Evolutionary conservation across 2,797 vertebrate genomes (phyloP).

Genomic region (Balearica regulorum): DNA sequence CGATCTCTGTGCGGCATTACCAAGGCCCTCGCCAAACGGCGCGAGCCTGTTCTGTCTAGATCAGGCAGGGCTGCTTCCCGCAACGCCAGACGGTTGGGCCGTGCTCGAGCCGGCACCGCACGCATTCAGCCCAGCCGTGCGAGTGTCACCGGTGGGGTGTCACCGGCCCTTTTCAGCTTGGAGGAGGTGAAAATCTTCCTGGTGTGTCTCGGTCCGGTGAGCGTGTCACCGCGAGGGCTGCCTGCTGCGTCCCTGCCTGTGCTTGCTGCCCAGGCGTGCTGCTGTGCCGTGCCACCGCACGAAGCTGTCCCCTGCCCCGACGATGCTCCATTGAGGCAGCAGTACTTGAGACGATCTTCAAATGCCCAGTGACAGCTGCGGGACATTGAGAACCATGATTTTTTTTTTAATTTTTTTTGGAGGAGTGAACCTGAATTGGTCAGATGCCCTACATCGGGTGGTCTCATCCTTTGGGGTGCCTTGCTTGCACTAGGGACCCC

Average conservation of each 20-base stretch:
- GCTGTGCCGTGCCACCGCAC: background rate
- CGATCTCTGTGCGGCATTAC: background rate
- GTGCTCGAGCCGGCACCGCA: background rate
- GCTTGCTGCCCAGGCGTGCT: background rate
- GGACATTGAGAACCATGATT: background rate
- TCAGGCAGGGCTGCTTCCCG: background rate
- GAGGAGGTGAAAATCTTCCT: too few species aligned
- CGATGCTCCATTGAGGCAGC: background rate
- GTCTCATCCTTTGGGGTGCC: background rate
- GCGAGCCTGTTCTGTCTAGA: background rate
- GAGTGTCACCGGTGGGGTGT: background rate
- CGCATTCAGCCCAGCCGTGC: too few species aligned
- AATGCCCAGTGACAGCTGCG: accelerated
- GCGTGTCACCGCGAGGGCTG: background rate
- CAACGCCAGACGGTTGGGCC: too few species aligned
- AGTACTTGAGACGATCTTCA: too few species aligned
- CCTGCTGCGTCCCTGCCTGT: background rate
- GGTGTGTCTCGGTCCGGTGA: background rate
- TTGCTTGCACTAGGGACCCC: background rate
- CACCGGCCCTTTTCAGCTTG: background rate
- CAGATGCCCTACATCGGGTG: accelerated
- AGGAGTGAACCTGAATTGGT: too few species aligned
- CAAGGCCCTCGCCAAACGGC: background rate
- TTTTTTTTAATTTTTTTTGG: background rate
- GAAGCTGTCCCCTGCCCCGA: background rate